Percentiles rank a stretch among this genome's conserved stretches.
phyloP scores from a whole-genome alignment of 2,113 vertebrate species.

The Mobula hypostoma region DNA sequence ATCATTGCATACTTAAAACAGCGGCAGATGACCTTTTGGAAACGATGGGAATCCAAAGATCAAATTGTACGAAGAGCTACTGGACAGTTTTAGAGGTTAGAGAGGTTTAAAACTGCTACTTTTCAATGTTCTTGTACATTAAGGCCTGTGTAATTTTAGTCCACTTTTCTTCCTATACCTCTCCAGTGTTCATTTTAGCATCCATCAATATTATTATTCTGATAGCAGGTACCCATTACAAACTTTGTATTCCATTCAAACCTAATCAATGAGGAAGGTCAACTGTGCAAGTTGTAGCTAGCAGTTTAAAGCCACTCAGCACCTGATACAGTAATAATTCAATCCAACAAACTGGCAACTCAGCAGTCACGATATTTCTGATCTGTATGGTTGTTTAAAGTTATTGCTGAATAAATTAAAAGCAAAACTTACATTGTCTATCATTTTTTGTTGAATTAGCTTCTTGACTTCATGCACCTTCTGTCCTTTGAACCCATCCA shows the following conservation, averaged over 20 bases:
- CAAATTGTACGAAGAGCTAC: too few relatives aligned
- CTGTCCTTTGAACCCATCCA: constrained; percentile 81
- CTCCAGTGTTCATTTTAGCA: background rate
- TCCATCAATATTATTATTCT: background rate
- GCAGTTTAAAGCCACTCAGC: background rate
- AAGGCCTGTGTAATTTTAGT: background rate
- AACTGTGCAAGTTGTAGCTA: background rate
- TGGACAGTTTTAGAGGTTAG: too few relatives aligned
- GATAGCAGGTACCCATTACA: background rate
- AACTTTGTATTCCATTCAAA: background rate
- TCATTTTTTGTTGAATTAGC: constrained; percentile 82
- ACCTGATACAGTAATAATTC: background rate
- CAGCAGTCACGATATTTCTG: background rate
- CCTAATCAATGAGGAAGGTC: background rate
- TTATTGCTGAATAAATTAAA: background rate
- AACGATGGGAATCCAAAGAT: too few relatives aligned
- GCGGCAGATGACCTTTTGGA: too few relatives aligned
- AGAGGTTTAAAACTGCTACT: too few relatives aligned
- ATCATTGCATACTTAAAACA: too few relatives aligned
- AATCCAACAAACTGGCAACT: background rate
- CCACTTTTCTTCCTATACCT: background rate
- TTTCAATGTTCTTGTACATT: too few relatives aligned
- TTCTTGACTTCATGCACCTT: constrained; percentile 95
- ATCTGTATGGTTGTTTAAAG: background rate
- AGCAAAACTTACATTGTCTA: constrained; percentile 63